Evolutionary conservation across 1,140 invertebrate species (phyloP).

Genomic region (Oedothorax gibbosus): DNA sequence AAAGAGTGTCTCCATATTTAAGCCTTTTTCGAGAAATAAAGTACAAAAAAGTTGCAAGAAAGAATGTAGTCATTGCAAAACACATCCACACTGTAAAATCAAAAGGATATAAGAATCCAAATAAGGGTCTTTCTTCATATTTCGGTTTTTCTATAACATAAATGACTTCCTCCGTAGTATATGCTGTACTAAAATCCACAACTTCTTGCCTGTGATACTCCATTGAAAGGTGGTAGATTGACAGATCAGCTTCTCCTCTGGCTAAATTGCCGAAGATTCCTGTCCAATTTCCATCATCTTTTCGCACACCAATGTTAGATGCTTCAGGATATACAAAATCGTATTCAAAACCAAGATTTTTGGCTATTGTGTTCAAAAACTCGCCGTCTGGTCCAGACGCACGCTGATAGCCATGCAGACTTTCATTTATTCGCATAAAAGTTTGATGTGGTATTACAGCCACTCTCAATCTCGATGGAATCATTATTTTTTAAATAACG

Average conservation of each 20-base stretch:
- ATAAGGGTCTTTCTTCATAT: neutral
- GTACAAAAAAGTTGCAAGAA: neutral
- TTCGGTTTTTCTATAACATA: constrained; percentile 15
- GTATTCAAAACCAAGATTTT: constrained; percentile 5
- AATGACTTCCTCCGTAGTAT: neutral
- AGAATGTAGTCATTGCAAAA: neutral
- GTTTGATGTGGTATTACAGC: no score
- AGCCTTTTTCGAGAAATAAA: neutral
- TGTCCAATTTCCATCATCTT: constrained; percentile 11
- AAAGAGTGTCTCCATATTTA: neutral
- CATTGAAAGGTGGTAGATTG: neutral
- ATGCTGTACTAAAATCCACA: constrained; percentile 10
- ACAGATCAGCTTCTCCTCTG: constrained; percentile 25
- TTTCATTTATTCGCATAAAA: no score
- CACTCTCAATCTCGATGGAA: no score
- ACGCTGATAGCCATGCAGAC: no score
- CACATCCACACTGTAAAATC: neutral
- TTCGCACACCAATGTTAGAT: neutral
- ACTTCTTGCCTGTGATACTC: neutral
- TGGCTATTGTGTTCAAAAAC: neutral
- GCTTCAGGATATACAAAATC: neutral
- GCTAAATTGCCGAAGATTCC: constrained; percentile 12
- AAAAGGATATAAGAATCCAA: neutral
- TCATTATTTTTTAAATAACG: no score
- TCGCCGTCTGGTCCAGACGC: no score